Base-by-base conservation (phyloP, 1,140 invertebrate species). In the Tetramorium simillimum region DNA sequence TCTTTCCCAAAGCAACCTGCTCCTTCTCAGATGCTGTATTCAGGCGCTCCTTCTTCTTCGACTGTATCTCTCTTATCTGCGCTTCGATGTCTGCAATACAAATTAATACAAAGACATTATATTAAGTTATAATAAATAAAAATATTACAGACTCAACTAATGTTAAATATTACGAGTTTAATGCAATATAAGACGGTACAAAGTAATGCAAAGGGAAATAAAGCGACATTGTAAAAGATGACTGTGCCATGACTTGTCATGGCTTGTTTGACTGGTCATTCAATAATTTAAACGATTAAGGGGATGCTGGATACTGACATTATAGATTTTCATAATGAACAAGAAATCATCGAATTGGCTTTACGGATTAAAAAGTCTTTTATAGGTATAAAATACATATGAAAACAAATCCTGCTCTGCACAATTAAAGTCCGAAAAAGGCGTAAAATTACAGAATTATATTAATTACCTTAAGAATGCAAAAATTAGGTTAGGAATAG, bases 61-160 rank as follows among this genome's bases (percentile, higher is more conserved):
- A 96, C 94, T 99, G 99, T 88, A 99, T 97, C 91, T 98, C 98
- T 85, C 97, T 95, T 91, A 99, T 99, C 94, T 99, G 98, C 37
- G 98, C 98, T 95, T 99, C 99, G 93, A 99, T 99, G 94, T 99
- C 98, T 99, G 95, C 24, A 95, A 75, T 0, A 95, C 91, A 87
- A 82, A 92, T 69, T 70, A 81, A 85, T 9, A 78, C 67, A 56
- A 24, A n/a, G 37, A 69, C 16, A 33, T 33, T 16, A 53, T 21
- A 49, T 28, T 60, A 63, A 67, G 7, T 10, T 62, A 40, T 65
- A 56, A 16, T 43, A 56, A 40, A 33, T 43, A 60, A 18, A 7
- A 1, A 60, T 49, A 86, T 9, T 16, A 60, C 5, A 18, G 7
- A 69, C 12, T 60, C 46, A 40, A 65, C 2, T 73, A 53, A 53